Percentiles rank a stretch among this genome's conserved stretches.
Evolutionary conservation across 2,797 vertebrate genomes (phyloP).

Genomic region (Percopsis omiscomaycus): DNA sequence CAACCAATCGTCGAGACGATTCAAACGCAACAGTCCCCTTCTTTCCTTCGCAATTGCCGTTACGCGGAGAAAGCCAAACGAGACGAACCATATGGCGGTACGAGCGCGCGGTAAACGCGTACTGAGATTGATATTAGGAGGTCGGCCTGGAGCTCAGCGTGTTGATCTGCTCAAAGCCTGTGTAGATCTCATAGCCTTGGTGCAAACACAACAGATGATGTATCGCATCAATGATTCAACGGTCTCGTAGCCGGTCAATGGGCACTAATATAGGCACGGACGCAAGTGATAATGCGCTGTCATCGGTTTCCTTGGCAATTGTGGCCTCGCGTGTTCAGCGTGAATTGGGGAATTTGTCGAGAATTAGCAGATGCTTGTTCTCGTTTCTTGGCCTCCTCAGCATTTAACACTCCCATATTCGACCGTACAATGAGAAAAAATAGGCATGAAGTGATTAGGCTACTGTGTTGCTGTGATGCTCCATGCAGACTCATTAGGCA

Average conservation of each 20-base stretch:
- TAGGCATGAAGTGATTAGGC: too few species aligned
- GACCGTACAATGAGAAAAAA: too few species aligned
- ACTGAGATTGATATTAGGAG: not conserved
- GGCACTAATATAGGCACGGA: not conserved
- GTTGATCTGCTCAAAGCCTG: too few species aligned
- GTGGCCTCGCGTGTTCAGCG: constrained; percentile 53
- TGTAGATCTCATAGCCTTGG: not conserved
- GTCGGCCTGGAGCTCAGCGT: too few species aligned
- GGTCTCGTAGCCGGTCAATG: too few species aligned
- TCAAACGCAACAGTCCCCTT: constrained; percentile 15
- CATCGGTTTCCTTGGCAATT: constrained; percentile 76
- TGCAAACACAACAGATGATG: not conserved
- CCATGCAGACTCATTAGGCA: constrained; percentile 12
- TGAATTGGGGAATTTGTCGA: constrained; percentile 63
- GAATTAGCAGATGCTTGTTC: constrained; percentile 53
- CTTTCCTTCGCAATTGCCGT: too few species aligned
- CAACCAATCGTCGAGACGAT: constrained; percentile 58
- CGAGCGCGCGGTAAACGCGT: not conserved
- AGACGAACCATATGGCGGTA: too few species aligned
- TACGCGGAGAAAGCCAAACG: not conserved
- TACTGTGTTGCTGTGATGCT: not conserved
- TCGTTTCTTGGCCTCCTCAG: constrained; percentile 30
- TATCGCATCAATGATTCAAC: not conserved
- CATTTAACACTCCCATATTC: too few species aligned
- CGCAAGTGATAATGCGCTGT: constrained; percentile 64